Conservation (phyloP, 2,797 vertebrate species). For the Halcyon smyrnensis region DNA sequence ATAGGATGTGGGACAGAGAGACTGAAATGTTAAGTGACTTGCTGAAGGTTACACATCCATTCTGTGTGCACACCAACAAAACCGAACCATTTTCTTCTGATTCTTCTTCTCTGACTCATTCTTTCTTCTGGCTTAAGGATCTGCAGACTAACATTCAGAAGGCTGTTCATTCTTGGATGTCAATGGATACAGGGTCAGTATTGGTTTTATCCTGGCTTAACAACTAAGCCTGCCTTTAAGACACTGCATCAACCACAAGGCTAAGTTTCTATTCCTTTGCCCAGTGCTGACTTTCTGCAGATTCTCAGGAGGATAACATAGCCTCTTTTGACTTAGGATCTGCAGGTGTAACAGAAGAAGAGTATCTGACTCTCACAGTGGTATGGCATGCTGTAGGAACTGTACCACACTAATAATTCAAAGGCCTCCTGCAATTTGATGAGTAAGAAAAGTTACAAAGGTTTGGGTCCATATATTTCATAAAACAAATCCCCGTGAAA, state of each 20-base stretch:
- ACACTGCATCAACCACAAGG: background rate
- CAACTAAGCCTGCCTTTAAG: background rate
- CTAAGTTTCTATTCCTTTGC: background rate
- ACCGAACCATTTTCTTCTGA: background rate
- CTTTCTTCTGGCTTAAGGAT: background rate
- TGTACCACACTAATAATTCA: background rate
- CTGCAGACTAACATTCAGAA: background rate
- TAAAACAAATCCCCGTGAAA: background rate
- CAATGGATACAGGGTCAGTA: background rate
- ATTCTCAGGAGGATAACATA: background rate
- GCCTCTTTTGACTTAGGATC: background rate
- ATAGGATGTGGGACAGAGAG: background rate
- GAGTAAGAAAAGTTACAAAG: background rate
- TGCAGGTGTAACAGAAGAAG: background rate
- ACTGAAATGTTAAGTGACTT: background rate
- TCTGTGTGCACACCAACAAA: background rate
- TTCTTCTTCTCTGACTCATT: background rate
- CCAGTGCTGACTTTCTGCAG: background rate
- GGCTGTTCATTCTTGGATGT: background rate
- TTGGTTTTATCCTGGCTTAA: background rate
- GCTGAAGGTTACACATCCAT: background rate
- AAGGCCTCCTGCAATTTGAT: background rate
- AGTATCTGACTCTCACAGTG: background rate
- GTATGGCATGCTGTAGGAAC: background rate
- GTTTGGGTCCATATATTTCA: background rate